Evolutionary conservation across 2,113 vertebrate species (phyloP).

Genomic region (Oryctolagus cuniculus): DNA sequence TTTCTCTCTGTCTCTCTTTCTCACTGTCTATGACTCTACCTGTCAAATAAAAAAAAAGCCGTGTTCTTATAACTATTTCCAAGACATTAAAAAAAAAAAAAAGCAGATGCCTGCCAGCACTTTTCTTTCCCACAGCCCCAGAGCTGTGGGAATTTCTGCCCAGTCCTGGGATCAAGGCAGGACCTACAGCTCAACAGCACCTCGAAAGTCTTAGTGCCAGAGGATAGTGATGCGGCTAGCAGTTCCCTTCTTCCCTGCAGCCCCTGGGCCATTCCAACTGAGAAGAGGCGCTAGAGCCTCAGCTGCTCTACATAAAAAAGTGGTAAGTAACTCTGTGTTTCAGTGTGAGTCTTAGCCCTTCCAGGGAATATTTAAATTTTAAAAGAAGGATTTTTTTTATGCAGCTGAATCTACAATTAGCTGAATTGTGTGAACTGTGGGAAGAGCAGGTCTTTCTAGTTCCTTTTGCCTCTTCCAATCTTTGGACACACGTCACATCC

Average conservation of each 20-base stretch:
- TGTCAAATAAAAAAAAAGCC: not conserved
- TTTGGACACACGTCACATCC: not conserved
- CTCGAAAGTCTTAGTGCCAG: not conserved
- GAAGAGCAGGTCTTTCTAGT: not conserved
- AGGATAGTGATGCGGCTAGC: not conserved
- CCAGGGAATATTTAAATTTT: conserved; percentile 32
- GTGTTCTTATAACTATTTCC: not conserved
- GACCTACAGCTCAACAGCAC: not conserved
- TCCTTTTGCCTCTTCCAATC: not conserved
- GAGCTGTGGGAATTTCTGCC: not conserved
- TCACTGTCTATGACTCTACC: too few species aligned
- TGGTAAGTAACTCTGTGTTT: not conserved
- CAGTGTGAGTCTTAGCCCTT: not conserved
- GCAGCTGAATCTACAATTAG: not conserved
- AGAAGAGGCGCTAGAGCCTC: not conserved
- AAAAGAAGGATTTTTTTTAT: not conserved
- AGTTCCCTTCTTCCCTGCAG: not conserved
- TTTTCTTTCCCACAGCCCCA: not conserved
- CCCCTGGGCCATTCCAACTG: not conserved
- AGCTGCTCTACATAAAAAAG: not conserved
- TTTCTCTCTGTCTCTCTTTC: too few species aligned
- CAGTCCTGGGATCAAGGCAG: not conserved
- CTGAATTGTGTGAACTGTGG: not conserved
- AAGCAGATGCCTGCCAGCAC: not conserved
- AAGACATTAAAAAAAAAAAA: not conserved